Evolutionary conservation across 2,888 invertebrate species (phyloP), one percentile per base, ranked within the genome.

Genomic region (Stegana nigrithorax): DNA sequence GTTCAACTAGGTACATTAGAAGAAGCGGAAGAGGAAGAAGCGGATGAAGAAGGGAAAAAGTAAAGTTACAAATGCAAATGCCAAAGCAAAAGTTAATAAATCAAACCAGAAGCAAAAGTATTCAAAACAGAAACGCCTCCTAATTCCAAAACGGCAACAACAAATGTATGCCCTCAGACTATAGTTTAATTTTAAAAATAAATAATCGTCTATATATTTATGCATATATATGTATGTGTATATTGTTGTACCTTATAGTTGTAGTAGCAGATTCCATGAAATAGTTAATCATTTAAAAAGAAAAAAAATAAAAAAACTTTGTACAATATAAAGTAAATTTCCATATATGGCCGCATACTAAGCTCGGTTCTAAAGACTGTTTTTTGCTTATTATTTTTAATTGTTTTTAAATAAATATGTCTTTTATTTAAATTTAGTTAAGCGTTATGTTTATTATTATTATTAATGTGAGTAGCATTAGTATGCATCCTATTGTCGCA

Each of bases 171-270:
- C 29, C 51, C 39, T 60, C 53, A 65, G 63, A 59, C 32, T 67
- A 62, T 73, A 70, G 58, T 61, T 60, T 71, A 73, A 61, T 51
- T 47, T 47, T 65, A 56, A 26, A 44, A n/a, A n/a, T 14, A 25
- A 44, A 42, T 26, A 26, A 14, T 47, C 12, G 39, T 19, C 36
- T 27, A 45, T 44, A 55, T 60, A n/a, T 57, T 23, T 56, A 55
- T 42, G 51, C 26, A 23, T 60, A 45, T 56, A 45, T 59, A 57
- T 51, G 26, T 36, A 27, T 53, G 32, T 69, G 56, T 66, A 64
- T 60, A 64, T 73, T 66, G 64, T 53, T 68, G 78, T 78, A 78
- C 78, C 78, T 78, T 74, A 78, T 78, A 78, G 78, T 65, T 68
- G 56, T 76, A 73, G 21, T 55, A 29, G 32, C 19, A 17, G 17